phyloP scores from a whole-genome alignment of 2,888 invertebrate species.

The Zelleria hepariella region DNA sequence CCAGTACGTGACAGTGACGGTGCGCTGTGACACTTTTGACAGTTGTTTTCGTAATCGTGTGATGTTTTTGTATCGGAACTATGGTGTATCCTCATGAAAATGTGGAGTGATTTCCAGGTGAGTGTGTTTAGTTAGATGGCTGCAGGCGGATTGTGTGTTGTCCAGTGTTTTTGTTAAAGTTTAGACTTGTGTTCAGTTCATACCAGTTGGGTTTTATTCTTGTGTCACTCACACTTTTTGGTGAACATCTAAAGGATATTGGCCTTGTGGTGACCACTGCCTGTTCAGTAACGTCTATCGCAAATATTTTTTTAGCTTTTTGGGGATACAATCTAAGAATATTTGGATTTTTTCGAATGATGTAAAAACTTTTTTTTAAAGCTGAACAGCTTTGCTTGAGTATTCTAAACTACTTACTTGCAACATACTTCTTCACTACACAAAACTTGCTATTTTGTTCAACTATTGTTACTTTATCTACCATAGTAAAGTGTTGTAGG shows the following conservation, averaged over 20 bases:
- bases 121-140: slow-evolving; percentile 20
- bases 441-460: not conserved
- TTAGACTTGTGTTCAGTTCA: not conserved
- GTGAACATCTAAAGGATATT: not conserved
- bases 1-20: slow-evolving; percentile 50
- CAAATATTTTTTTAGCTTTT: not conserved
- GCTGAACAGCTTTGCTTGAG: too few relatives aligned
- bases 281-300: not conserved
- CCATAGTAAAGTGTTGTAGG: not conserved
- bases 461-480: not conserved
- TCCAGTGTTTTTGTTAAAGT: not conserved
- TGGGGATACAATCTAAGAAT: too few relatives aligned
- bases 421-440: not conserved
- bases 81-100: slow-evolving; percentile 72
- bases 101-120: slow-evolving; percentile 72
- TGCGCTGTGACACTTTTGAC: slow-evolving; percentile 61
- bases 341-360: not conserved
- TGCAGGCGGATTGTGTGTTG: not conserved
- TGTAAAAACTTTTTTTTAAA: not conserved
- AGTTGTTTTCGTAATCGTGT: slow-evolving; percentile 70
- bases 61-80: slow-evolving; percentile 70
- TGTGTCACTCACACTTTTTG: not conserved
- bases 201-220: not conserved
- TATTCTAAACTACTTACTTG: too few relatives aligned
- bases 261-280: not conserved